phyloP scores from a whole-genome alignment of 2,888 invertebrate species.

The Zele albiditarsus region DNA sequence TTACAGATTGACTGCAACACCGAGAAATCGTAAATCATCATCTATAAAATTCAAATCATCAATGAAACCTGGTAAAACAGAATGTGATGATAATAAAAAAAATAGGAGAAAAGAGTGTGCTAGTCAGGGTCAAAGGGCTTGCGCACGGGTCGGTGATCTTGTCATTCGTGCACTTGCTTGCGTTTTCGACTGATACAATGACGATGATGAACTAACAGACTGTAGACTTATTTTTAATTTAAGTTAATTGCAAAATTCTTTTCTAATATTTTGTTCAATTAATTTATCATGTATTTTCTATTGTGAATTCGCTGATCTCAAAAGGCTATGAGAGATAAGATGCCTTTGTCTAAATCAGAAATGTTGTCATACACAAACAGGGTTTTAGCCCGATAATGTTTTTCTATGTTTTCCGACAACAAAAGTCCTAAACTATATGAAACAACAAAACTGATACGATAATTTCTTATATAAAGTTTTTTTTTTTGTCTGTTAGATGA shows the following conservation, averaged over 20 bases:
- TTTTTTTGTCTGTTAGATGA: not conserved
- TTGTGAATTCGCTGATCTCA: not conserved
- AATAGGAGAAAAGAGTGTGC: slow-evolving; percentile 67
- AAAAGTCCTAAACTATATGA: no score
- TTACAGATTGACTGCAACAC: slow-evolving; percentile 52
- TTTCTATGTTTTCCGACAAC: no score
- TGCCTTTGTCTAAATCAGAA: not conserved
- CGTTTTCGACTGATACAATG: slow-evolving; percentile 62
- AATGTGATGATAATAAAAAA: slow-evolving; percentile 66
- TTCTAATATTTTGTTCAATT: slow-evolving; percentile 30
- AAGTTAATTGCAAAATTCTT: slow-evolving; percentile 14
- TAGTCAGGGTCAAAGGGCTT: slow-evolving; percentile 63
- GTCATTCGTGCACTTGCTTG: slow-evolving; percentile 65
- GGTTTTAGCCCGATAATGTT: no score
- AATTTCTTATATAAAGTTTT: no score
- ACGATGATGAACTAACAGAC: not conserved
- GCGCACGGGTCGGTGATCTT: slow-evolving; percentile 65
- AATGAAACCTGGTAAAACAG: slow-evolving; percentile 62
- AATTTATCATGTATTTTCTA: not conserved
- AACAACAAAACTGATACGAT: no score
- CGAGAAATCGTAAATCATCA: slow-evolving; percentile 51
- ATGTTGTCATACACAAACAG: not conserved
- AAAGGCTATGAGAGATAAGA: not conserved
- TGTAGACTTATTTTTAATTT: slow-evolving; percentile 9
- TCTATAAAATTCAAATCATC: slow-evolving; percentile 46